phyloP scores from a whole-genome alignment of 2,888 invertebrate species.

The Meteorus colon region DNA sequence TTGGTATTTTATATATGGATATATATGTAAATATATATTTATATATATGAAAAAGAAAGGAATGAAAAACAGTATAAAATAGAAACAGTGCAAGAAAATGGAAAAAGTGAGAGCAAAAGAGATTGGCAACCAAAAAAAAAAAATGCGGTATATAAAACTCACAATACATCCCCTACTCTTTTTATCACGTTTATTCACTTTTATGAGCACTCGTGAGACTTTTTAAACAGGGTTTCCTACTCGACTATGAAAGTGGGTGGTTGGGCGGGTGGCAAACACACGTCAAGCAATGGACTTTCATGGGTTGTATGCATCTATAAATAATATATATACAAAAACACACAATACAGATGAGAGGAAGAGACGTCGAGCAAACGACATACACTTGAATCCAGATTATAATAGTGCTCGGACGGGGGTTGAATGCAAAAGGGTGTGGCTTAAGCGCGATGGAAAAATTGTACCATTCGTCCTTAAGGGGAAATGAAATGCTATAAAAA shows the following conservation, averaged over 20 bases:
- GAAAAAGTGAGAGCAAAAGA: background rate
- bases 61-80: background rate
- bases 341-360: constrained; percentile 9
- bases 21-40: background rate
- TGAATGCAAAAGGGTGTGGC: background rate
- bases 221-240: constrained; percentile 30
- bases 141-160: constrained; percentile 12
- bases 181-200: constrained; percentile 31
- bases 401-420: background rate
- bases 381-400: background rate
- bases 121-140: background rate
- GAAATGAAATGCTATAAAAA: too few species aligned
- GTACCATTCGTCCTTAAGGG: background rate
- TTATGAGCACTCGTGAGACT: constrained; percentile 35
- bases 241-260: constrained; percentile 9
- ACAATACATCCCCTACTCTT: constrained; percentile 12
- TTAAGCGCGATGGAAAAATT: background rate
- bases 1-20: background rate
- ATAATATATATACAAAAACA: constrained; percentile 9
- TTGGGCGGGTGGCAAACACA: background rate
- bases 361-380: background rate
- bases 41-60: too few species aligned
- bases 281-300: constrained; percentile 20
- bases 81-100: constrained; percentile 3
- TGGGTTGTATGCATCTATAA: constrained; percentile 20